A percentile compares a stretch with the other conserved stretches of the same genome.
phyloP scores from a whole-genome alignment of 1,140 invertebrate genomes.

The Pectinophora gossypiella region DNA sequence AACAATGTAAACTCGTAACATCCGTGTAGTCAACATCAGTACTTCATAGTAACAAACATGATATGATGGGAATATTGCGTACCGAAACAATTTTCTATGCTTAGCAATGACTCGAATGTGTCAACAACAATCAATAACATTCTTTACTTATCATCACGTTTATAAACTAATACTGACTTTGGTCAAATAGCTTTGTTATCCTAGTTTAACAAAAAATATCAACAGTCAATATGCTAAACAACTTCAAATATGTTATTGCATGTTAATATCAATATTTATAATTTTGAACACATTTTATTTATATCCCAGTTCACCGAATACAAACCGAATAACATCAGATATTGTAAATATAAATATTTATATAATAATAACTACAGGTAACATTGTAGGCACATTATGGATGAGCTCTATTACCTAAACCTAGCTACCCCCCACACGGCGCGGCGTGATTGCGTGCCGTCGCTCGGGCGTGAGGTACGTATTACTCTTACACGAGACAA shows the following conservation, averaged over 20 bases:
- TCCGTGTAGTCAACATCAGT: conserved; percentile 40
- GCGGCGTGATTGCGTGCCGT: no score
- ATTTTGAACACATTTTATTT: conserved; percentile 69
- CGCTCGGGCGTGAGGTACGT: no score
- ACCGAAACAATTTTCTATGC: conserved; percentile 39
- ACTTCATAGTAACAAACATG: conserved; percentile 50
- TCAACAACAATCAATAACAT: conserved; percentile 49
- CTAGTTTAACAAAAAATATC: conserved; percentile 72
- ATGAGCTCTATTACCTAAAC: conserved; percentile 55
- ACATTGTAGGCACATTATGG: conserved; percentile 71
- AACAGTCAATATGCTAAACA: conserved; percentile 70
- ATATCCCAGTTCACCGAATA: conserved; percentile 53
- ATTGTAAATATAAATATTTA: conserved; percentile 48
- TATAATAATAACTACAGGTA: conserved; percentile 64
- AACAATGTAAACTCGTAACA: conserved; percentile 63
- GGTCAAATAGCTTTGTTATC: conserved; percentile 74
- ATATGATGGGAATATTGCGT: conserved; percentile 60
- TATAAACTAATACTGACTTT: conserved; percentile 74
- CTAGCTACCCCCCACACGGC: not conserved
- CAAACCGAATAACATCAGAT: conserved; percentile 41
- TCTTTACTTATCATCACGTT: conserved; percentile 47
- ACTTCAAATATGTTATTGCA: conserved; percentile 56
- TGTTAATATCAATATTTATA: conserved; percentile 65
- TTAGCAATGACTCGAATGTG: conserved; percentile 49
- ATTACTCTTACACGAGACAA: not conserved